These are phyloP conservation scores for Laupala kohalensis DNA, from an alignment of 1,140 invertebrate species.

Conservation along the genomic window DNA sequence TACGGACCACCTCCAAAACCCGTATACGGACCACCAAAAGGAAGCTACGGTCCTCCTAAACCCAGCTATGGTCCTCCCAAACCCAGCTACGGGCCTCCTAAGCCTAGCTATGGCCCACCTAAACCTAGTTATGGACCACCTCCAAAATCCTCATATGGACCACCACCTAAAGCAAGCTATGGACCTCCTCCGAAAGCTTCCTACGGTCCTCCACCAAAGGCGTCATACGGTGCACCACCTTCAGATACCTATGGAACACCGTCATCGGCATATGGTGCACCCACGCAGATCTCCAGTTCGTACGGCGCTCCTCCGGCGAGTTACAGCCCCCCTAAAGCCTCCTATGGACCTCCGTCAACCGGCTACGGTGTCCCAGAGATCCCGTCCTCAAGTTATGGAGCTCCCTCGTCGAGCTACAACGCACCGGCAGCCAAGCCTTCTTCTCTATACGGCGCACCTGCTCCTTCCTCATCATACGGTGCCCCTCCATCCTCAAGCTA, in stretches of 20 bases:
- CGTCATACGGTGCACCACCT: slow-evolving; percentile 13
- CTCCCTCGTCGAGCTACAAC: slow-evolving; percentile 1
- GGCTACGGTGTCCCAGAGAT: not conserved
- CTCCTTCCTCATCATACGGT: slow-evolving; percentile 14
- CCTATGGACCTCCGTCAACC: not conserved
- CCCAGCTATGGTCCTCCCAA: slow-evolving; percentile 22
- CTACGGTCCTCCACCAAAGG: slow-evolving; percentile 11
- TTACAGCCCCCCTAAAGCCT: not conserved
- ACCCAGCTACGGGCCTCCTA: slow-evolving; percentile 12
- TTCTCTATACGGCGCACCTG: not conserved
- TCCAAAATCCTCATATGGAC: slow-evolving; percentile 17
- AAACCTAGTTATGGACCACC: slow-evolving; percentile 21
- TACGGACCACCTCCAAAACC: slow-evolving; percentile 15
- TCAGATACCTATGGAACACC: slow-evolving; percentile 2
- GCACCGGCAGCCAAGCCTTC: slow-evolving; percentile 7
- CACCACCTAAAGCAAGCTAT: slow-evolving; percentile 17
- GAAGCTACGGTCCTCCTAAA: slow-evolving; percentile 20
- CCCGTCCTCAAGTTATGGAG: not conserved
- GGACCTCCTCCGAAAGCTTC: slow-evolving; percentile 15
- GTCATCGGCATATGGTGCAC: slow-evolving; percentile 10
- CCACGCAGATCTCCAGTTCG: not conserved
- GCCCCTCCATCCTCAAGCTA: not conserved
- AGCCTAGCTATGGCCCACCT: not conserved
- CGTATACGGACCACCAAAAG: slow-evolving; percentile 20
- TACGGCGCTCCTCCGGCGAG: slow-evolving; percentile 5